phyloP scores from a whole-genome alignment of 1,140 invertebrate genomes.

The Pantala flavescens region DNA sequence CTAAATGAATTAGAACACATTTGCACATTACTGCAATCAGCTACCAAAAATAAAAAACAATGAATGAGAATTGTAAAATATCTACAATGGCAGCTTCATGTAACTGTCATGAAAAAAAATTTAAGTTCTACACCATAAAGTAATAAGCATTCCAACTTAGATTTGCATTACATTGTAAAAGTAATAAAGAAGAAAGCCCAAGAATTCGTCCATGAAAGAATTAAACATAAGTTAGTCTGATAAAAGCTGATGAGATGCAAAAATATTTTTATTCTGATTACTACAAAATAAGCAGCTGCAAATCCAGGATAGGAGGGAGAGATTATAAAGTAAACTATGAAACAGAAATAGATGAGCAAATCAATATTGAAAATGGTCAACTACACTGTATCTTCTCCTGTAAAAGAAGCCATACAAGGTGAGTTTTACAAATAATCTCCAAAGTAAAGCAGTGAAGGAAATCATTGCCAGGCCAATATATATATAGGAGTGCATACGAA shows the following conservation, averaged over 20 bases:
- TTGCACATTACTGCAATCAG: slow-evolving; percentile 10
- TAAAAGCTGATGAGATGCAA: slow-evolving; percentile 11
- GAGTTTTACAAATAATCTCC: not conserved
- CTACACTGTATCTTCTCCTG: not conserved
- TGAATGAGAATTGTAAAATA: not conserved
- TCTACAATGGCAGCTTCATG: not conserved
- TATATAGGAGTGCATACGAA: not conserved
- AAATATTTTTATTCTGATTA: slow-evolving; percentile 5
- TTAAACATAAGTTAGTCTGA: slow-evolving; percentile 13
- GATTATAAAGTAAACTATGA: slow-evolving; percentile 11
- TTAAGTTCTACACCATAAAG: not conserved
- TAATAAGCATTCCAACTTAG: slow-evolving; percentile 13
- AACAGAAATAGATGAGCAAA: slow-evolving; percentile 11
- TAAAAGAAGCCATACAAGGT: slow-evolving; percentile 9
- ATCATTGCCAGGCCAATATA: slow-evolving; percentile 1
- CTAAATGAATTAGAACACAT: slow-evolving; percentile 13
- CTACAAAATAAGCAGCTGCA: slow-evolving; percentile 9
- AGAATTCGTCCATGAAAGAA: slow-evolving; percentile 6
- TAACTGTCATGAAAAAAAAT: slow-evolving; percentile 6
- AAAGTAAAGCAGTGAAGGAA: not conserved
- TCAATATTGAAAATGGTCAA: not conserved
- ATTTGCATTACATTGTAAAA: slow-evolving; percentile 19
- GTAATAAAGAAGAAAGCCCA: slow-evolving; percentile 21
- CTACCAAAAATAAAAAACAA: slow-evolving; percentile 8
- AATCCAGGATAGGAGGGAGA: slow-evolving; percentile 7